A percentile compares a stretch with the other conserved stretches of the same genome.
Evolutionary conservation across 1,140 invertebrate species (phyloP).

Genomic region (Heliconius hewitsoni): DNA sequence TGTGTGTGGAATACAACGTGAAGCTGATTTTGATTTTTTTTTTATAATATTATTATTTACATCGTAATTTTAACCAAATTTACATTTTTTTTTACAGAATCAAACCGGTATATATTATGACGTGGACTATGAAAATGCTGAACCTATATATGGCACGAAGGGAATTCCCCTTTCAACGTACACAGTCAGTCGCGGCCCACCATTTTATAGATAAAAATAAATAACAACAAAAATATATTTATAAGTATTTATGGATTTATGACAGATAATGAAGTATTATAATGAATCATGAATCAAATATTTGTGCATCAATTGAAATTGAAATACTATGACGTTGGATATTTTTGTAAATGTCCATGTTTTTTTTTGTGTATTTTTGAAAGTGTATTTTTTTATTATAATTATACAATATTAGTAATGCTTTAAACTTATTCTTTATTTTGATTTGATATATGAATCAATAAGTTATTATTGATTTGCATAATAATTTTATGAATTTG

Average conservation of each 20-base stretch:
- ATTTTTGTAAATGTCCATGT: background rate
- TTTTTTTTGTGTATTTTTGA: background rate
- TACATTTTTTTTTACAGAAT: constrained; percentile 81
- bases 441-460: too few relatives aligned
- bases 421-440: too few relatives aligned
- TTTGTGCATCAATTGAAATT: constrained; percentile 11
- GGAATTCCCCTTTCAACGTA: constrained; percentile 79
- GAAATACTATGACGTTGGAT: background rate
- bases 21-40: too few relatives aligned
- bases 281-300: constrained; percentile 11
- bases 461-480: too few relatives aligned
- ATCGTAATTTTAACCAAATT: background rate
- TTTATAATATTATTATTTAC: too few relatives aligned
- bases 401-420: background rate
- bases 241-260: constrained; percentile 1
- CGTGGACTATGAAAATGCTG: constrained; percentile 88
- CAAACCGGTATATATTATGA: constrained; percentile 94
- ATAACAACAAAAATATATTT: constrained; percentile 2
- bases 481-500: too few relatives aligned
- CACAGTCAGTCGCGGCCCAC: constrained; percentile 73
- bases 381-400: background rate
- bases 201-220: constrained; percentile 63
- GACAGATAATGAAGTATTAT: background rate
- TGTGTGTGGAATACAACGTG: too few relatives aligned
- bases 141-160: constrained; percentile 76